Evolutionary conservation across 2,113 vertebrate species (phyloP).

Genomic region (Reinhardtius hippoglossoides): DNA sequence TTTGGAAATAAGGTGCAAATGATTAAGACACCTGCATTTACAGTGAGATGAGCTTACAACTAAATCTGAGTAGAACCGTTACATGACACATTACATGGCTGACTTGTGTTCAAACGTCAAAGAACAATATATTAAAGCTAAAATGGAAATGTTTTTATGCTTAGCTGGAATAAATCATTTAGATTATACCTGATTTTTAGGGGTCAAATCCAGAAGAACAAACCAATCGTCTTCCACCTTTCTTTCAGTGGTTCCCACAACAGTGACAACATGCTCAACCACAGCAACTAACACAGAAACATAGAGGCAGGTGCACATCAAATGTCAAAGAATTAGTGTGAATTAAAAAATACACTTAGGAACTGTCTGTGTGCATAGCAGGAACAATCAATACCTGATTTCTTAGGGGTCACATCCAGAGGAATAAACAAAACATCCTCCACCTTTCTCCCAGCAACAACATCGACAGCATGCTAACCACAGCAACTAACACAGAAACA

Average conservation of each 20-base stretch:
- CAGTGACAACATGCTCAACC: neutral
- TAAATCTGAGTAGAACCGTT: neutral
- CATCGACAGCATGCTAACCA: conserved; percentile 22
- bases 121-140: neutral
- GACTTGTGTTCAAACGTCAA: neutral
- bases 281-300: neutral
- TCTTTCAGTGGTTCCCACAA: neutral
- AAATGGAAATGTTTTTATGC: neutral
- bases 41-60: neutral
- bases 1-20: conserved; percentile 2
- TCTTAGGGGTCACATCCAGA: conserved; percentile 54
- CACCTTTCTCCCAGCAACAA: conserved; percentile 40
- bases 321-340: neutral
- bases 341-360: neutral
- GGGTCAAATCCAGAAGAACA: neutral
- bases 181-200: conserved; percentile 10
- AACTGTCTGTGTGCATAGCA: neutral
- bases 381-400: conserved; percentile 65
- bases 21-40: neutral
- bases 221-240: neutral
- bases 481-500: conserved; percentile 49
- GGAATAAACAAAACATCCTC: conserved; percentile 73
- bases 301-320: neutral
- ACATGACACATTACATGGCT: neutral
- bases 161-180: neutral